These are phyloP conservation scores for Circaetus cinerascens DNA, from an alignment of 2,113 vertebrate genomes.

Conservation along the genomic window DNA sequence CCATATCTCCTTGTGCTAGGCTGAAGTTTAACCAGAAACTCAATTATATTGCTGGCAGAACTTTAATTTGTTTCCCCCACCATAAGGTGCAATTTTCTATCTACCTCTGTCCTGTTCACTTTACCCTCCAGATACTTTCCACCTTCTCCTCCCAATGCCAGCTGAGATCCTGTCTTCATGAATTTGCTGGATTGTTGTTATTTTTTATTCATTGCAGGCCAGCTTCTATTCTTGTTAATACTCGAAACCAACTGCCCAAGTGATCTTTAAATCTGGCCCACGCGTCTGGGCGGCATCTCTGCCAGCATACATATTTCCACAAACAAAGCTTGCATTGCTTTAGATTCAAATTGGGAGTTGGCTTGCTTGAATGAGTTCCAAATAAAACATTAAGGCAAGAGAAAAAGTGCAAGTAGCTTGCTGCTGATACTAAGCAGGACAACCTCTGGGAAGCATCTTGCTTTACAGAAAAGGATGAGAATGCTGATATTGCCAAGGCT, in stretches of 20 bases:
- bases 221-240: neutral
- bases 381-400: constrained; percentile 12
- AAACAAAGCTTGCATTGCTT: constrained; percentile 32
- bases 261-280: neutral
- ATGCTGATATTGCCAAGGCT: neutral
- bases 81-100: neutral
- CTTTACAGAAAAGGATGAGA: neutral
- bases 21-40: neutral
- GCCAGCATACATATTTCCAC: neutral
- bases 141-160: neutral
- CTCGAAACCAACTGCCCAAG: constrained; percentile 6
- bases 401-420: neutral
- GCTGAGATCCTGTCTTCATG: neutral
- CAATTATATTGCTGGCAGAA: neutral
- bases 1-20: neutral
- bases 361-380: constrained; percentile 32
- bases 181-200: neutral
- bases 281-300: neutral
- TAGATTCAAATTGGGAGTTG: neutral
- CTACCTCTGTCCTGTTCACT: neutral
- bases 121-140: neutral
- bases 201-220: neutral
- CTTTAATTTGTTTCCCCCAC: neutral
- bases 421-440: constrained; percentile 44
- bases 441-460: constrained; percentile 31